A percentile compares a stretch with the other conserved stretches of the same genome.
Conservation (phyloP, 2,888 invertebrate species). For the Rhamphomyia laevipes region DNA sequence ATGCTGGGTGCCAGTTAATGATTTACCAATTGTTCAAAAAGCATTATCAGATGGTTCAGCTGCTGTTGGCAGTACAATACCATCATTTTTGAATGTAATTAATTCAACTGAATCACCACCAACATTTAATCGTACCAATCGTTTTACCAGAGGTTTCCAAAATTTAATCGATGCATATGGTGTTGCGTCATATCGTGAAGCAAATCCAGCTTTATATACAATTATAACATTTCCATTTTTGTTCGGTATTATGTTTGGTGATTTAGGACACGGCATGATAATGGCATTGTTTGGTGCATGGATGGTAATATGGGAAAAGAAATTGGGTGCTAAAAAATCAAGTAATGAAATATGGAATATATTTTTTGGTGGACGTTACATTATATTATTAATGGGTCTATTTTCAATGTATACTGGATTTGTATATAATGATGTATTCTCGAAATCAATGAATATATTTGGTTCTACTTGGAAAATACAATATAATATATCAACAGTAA, state of each 20-base stretch:
- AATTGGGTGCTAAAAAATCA: conserved; percentile 52
- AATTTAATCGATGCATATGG: conserved; percentile 88
- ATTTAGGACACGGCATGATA: conserved; percentile 79
- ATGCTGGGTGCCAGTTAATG: conserved; percentile 71
- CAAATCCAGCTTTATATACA: conserved; percentile 80
- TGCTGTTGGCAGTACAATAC: conserved; percentile 73
- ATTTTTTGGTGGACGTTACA: conserved; percentile 95
- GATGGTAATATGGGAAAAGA: conserved; percentile 72
- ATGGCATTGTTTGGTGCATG: conserved; percentile 68
- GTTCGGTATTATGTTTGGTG: conserved; percentile 95
- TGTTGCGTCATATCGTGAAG: conserved; percentile 82
- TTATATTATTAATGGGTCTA: conserved; percentile 89
- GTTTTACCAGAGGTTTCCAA: conserved; percentile 88
- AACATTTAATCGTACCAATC: conserved; percentile 84
- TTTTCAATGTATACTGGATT: conserved; percentile 97
- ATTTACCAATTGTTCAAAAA: conserved; percentile 59
- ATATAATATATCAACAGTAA: conserved; percentile 42
- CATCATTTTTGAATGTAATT: conserved; percentile 86
- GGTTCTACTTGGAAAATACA: conserved; percentile 69
- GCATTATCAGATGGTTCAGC: conserved; percentile 74
- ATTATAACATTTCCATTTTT: conserved; percentile 90
- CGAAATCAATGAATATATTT: conserved; percentile 90
- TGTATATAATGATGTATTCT: conserved; percentile 97
- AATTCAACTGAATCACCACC: conserved; percentile 71
- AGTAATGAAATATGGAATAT: conserved; percentile 88